Conservation (phyloP, 2,797 vertebrate genomes). For the Acridotheres tristis region DNA sequence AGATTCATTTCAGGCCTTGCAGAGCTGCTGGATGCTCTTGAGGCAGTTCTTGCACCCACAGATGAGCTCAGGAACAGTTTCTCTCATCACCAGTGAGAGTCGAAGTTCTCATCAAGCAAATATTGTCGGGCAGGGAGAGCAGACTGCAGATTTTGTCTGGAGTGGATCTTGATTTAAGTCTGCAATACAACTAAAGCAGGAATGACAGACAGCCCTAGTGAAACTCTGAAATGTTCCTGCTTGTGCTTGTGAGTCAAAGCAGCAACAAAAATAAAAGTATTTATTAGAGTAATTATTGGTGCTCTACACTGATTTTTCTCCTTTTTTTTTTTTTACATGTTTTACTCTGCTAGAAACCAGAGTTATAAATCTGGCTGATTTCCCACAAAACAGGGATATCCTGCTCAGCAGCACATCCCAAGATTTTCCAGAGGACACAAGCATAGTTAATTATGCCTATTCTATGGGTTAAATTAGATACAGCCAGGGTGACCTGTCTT, state of each 20-base stretch:
- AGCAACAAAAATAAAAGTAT: background rate
- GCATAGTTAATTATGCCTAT: rapidly evolving
- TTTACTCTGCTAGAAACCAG: background rate
- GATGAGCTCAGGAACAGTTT: background rate
- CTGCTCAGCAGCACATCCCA: background rate
- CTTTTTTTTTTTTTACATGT: background rate
- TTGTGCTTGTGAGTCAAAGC: background rate
- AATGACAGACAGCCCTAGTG: background rate
- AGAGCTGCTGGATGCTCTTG: slow-evolving; percentile 9
- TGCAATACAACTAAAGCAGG: background rate
- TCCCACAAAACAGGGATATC: background rate
- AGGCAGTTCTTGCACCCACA: background rate
- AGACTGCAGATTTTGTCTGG: background rate
- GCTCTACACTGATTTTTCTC: background rate
- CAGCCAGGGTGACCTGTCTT: background rate
- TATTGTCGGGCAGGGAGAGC: background rate
- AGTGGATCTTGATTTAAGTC: background rate
- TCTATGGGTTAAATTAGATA: background rate
- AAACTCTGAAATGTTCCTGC: background rate
- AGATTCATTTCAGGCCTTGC: slow-evolving; percentile 40
- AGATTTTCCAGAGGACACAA: background rate
- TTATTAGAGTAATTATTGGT: background rate
- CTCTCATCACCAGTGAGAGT: background rate
- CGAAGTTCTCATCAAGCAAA: background rate
- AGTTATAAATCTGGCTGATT: background rate